These are phyloP conservation scores for Hemicrepidius hirtus DNA, from an alignment of 2,888 invertebrate species.

Conservation along the genomic window DNA sequence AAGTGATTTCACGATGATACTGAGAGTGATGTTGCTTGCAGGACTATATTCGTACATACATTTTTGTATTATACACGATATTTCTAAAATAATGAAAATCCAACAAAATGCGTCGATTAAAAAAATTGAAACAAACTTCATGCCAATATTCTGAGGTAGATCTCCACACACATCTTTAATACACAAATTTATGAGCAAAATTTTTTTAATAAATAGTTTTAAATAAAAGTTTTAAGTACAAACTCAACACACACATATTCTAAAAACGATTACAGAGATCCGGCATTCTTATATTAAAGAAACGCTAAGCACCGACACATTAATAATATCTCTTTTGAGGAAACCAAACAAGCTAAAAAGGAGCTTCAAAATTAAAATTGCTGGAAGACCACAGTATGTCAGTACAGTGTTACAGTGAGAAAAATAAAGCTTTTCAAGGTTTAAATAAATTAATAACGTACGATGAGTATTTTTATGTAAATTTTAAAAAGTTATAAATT, in stretches of 20 bases:
- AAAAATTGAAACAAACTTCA: slow-evolving; percentile 28
- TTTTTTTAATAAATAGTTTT: slow-evolving; percentile 40
- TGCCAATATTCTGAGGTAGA: slow-evolving; percentile 49
- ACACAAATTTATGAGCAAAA: slow-evolving; percentile 35
- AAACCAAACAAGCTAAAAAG: background rate
- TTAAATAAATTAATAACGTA: slow-evolving; percentile 26
- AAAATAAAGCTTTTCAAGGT: slow-evolving; percentile 2
- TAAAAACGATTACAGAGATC: slow-evolving; percentile 38
- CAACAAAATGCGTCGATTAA: slow-evolving; percentile 24
- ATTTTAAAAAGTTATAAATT: slow-evolving; percentile 46
- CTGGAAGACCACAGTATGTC: slow-evolving; percentile 46
- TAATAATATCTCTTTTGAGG: slow-evolving; percentile 9
- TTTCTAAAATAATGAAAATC: slow-evolving; percentile 34
- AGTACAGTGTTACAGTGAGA: slow-evolving; percentile 9
- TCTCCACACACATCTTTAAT: slow-evolving; percentile 37
- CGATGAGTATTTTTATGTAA: slow-evolving; percentile 45
- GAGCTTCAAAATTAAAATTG: slow-evolving; percentile 13
- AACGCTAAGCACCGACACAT: background rate
- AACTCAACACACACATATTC: slow-evolving; percentile 29
- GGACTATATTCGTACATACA: slow-evolving; percentile 31
- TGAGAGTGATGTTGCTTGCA: slow-evolving; percentile 43
- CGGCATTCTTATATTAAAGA: slow-evolving; percentile 7
- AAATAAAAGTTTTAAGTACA: slow-evolving; percentile 47
- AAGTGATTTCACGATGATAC: slow-evolving; percentile 33
- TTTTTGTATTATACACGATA: slow-evolving; percentile 36